A percentile compares a stretch with the other conserved stretches of the same genome.
Conservation (phyloP, 2,888 invertebrate species). For the Nephrotoma guestfalica region DNA sequence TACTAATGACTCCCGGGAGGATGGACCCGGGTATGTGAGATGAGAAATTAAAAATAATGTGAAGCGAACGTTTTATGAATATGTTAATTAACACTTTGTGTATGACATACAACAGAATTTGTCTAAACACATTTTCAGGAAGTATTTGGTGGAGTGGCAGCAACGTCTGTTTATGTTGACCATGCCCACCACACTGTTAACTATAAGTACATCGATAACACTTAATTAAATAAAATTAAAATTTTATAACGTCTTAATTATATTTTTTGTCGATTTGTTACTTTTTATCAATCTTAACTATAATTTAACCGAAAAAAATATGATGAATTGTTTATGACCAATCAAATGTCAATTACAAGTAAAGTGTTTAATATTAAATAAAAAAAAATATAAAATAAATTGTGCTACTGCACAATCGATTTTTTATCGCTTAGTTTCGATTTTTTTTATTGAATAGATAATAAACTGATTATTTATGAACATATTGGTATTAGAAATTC, state of each 20-base stretch:
- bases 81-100: too few species aligned
- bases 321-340: constrained; percentile 8
- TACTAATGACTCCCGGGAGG: background rate
- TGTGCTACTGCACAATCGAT: constrained; percentile 3
- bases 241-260: background rate
- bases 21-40: background rate
- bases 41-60: background rate
- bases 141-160: too few species aligned
- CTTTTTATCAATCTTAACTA: background rate
- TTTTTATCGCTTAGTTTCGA: background rate
- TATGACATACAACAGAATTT: too few species aligned
- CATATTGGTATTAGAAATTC: background rate
- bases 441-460: background rate
- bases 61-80: background rate
- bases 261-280: background rate
- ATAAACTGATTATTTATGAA: background rate
- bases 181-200: background rate
- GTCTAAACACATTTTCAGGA: too few species aligned
- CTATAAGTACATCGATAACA: background rate
- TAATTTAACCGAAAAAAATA: background rate
- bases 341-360: constrained; percentile 13
- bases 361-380: constrained; percentile 1
- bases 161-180: background rate
- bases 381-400: background rate
- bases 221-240: background rate